phyloP scores from a whole-genome alignment of 2,888 invertebrate species.

The Euplexia lucipara region DNA sequence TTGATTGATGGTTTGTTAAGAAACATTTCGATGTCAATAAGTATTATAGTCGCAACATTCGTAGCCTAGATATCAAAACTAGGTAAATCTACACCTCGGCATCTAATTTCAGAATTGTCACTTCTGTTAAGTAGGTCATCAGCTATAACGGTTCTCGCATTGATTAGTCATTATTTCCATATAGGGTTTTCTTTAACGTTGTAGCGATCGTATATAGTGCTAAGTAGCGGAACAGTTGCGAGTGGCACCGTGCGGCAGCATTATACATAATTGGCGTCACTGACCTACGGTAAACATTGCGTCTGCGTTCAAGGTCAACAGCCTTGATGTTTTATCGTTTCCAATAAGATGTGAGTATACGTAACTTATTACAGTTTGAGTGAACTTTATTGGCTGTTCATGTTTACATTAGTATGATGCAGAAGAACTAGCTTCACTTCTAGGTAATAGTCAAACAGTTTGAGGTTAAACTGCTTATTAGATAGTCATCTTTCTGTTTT shows the following conservation, averaged over 20 bases:
- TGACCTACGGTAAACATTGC: conserved; percentile 71
- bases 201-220: conserved; percentile 46
- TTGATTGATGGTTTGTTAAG: conserved; percentile 46
- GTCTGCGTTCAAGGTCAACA: conserved; percentile 67
- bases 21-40: conserved; percentile 34
- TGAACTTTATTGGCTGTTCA: conserved; percentile 46
- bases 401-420: conserved; percentile 38
- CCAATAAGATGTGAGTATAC: conserved; percentile 63
- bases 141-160: conserved; percentile 48
- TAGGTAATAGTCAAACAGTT: conserved; percentile 19
- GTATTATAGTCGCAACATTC: conserved; percentile 17
- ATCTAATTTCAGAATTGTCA: conserved; percentile 50
- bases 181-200: conserved; percentile 42
- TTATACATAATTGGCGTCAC: conserved; percentile 68
- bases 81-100: conserved; percentile 29
- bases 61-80: conserved; percentile 28
- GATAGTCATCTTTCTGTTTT: conserved; percentile 1
- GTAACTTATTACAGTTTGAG: conserved; percentile 58
- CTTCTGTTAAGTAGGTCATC: conserved; percentile 41
- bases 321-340: conserved; percentile 66
- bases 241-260: conserved; percentile 52
- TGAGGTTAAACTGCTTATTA: conserved; percentile 8
- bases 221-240: conserved; percentile 53
- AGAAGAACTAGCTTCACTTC: conserved; percentile 23
- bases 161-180: conserved; percentile 58